Percentiles rank a stretch among this genome's conserved stretches.
Evolutionary conservation across 1,140 invertebrate genomes (phyloP).

Genomic region (Drosophila sechellia): DNA sequence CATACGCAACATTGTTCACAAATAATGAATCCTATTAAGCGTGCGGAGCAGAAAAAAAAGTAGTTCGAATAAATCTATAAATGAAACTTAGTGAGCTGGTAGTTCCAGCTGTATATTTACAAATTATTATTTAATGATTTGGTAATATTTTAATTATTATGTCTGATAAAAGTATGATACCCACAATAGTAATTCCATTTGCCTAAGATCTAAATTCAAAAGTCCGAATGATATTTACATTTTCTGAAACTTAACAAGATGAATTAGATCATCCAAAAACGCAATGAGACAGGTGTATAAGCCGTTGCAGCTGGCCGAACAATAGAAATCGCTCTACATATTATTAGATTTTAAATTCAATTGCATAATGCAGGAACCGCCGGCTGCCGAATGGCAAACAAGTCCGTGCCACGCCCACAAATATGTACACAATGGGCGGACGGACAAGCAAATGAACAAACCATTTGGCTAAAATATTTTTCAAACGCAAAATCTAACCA

Average conservation of each 20-base stretch:
- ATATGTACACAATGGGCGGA: conserved; percentile 11
- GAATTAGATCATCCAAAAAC: too few relatives aligned
- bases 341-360: conserved; percentile 72
- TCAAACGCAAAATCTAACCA: conserved; percentile 37
- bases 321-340: conserved; percentile 14
- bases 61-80: not conserved
- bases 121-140: too few relatives aligned
- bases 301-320: not conserved
- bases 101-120: too few relatives aligned
- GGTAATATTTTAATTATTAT: too few relatives aligned
- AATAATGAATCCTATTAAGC: conserved; percentile 22
- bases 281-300: too few relatives aligned
- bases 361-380: conserved; percentile 60
- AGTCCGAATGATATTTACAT: too few relatives aligned
- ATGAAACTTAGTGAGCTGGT: too few relatives aligned
- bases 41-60: conserved; percentile 13
- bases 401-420: conserved; percentile 26
- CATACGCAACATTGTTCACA: conserved; percentile 34
- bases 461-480: conserved; percentile 48
- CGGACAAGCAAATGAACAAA: conserved; percentile 23
- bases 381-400: conserved; percentile 30
- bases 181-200: too few relatives aligned
- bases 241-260: too few relatives aligned
- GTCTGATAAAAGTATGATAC: too few relatives aligned
- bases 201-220: too few relatives aligned